These are phyloP conservation scores for Aphis gossypii DNA, from an alignment of 1,140 invertebrate species.

Conservation along the genomic window DNA sequence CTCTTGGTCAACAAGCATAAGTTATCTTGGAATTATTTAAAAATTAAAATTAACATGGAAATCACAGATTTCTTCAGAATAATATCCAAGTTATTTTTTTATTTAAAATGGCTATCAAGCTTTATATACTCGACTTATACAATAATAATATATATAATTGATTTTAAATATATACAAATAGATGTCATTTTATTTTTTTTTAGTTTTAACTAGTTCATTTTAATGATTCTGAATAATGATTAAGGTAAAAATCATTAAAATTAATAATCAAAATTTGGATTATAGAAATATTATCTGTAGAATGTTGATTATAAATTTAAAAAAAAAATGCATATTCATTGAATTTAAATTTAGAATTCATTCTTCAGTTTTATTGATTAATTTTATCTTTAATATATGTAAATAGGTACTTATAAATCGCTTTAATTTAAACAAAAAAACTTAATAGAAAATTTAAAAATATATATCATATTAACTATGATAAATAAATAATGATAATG, in stretches of 20 bases:
- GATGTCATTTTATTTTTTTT: too few species aligned
- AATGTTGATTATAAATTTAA: neutral
- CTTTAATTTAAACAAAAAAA: neutral
- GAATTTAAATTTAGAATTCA: neutral
- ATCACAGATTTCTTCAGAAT: too few species aligned
- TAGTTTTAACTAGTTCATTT: too few species aligned
- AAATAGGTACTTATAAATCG: neutral
- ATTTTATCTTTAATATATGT: neutral
- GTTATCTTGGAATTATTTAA: neutral
- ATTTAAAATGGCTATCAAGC: neutral
- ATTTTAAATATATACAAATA: too few species aligned
- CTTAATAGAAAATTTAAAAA: neutral
- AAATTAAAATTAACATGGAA: neutral
- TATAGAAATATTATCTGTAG: neutral
- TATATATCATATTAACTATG: neutral
- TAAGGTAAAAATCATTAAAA: neutral
- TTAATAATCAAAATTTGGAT: neutral
- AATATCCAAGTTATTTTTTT: neutral
- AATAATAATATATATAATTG: neutral
- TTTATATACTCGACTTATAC: neutral
- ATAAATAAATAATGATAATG: neutral
- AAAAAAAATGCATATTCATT: too few species aligned
- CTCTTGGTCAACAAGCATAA: neutral
- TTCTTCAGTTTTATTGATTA: neutral
- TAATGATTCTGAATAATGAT: neutral